Base-by-base conservation (phyloP, 2,888 invertebrate species). In the Heliconius charithonia region DNA sequence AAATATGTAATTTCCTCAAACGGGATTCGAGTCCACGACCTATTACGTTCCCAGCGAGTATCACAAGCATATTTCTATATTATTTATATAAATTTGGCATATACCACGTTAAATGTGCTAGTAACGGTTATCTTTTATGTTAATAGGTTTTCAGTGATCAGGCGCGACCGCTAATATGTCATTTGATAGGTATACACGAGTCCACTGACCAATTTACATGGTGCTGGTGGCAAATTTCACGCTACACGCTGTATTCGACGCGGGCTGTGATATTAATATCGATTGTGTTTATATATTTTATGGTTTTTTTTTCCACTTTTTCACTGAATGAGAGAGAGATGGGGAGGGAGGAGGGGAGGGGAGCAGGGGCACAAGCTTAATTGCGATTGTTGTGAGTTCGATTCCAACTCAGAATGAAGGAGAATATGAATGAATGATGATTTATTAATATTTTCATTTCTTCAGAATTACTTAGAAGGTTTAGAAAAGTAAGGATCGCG, bases 91-190 rank as follows among this genome's bases (percentile, higher is more conserved):
- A 51, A 59, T 72, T 37, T 65, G 25, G 65, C 77, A 37, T 72
- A 32, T 25, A 59, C 10, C 16, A 67, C 27, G 75, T 51, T 66
- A 66, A 51, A 66, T 74, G 27, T 19, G 7, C 27, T 41, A 7
- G 66, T 73, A 73, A 77, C 37, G 45, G 73, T 77, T 66, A 65
- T 77, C 77, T 73, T 77, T 73, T 73, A 76, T 76, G 76, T 76
- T 69, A 76, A 76, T 76, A 76, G 76, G 41, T 70, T 70, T 76
- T 59, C 37, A 37, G 65, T 56, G 72, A 79, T 75, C 72, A 63
- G 67, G 74, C 79, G 78, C 66, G 66, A 80, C 82, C 82, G 74
- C 81, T 83, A 82, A 81, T 83, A 79, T 81, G 80, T 81, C 81
- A 82, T 80, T 79, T 73, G 77, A 77, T 77, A 80, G 77, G 77